Conservation (phyloP, 2,888 invertebrate species). For the Halocaridina rubra region DNA sequence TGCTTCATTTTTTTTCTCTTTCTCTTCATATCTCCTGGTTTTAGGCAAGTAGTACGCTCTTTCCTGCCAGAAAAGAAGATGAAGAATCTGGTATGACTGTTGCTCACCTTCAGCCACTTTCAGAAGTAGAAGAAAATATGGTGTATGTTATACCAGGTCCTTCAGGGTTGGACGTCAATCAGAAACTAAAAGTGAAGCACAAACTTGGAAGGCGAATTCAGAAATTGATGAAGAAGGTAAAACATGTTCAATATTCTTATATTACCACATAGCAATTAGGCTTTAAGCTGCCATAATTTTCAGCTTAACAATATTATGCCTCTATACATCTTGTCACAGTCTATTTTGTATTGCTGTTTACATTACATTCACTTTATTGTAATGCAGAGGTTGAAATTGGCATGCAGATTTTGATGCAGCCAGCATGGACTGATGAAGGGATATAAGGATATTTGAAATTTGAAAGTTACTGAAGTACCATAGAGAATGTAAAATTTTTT, state of each 20-base stretch:
- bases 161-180: background rate
- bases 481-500: no score
- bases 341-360: no score
- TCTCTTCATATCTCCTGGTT: background rate
- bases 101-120: background rate
- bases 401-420: no score
- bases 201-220: background rate
- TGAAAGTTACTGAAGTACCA: no score
- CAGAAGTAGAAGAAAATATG: background rate
- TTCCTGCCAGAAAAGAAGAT: background rate
- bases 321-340: no score
- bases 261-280: no score
- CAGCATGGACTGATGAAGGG: no score
- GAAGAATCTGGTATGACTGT: background rate
- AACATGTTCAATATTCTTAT: background rate
- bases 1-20: background rate
- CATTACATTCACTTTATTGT: no score
- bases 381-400: no score
- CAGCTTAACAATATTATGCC: no score
- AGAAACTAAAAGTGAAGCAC: background rate
- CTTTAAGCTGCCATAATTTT: no score
- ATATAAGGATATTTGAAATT: no score
- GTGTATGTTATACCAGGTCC: background rate
- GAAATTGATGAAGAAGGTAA: background rate
- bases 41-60: background rate